Evolutionary conservation across 1,140 invertebrate species (phyloP), one percentile per base, ranked within the genome.

Genomic region (Triops cancriformis): DNA sequence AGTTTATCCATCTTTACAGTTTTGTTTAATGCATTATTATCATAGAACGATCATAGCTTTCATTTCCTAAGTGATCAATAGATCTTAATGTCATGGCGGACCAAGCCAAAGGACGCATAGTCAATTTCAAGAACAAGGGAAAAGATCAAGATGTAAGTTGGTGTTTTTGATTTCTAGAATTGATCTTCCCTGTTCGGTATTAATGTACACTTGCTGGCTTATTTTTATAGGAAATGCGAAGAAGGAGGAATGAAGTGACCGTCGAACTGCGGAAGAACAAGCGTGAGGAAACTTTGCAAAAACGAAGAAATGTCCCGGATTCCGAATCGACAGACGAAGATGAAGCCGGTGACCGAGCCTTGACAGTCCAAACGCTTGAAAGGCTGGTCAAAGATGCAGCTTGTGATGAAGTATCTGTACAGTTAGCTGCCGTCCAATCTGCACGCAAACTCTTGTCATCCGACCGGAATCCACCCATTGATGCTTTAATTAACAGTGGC

Each of bases 381-480:
- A 88, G 91, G 80, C 85, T 96, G 78, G 93, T 95, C 73, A 85
- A 86, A 80, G 92, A 93, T 82, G 92, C 93, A 42, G 89, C 89
- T 83, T 82, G 81, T 72, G 88, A 88, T 42, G 89, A 94, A 82
- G 90, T 91, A 74, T 86, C 87, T 26, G 84, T 90, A 81, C 93
- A 95, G 85, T 87, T 95, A 80, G 85, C 88, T 80, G 93, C 94
- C 74, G 93, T 96, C 6, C 94, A 95, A 84, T 90, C 93, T 42
- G 94, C 93, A 75, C 87, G 98, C 79, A 99, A 98, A 86, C 87
- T 99, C 76, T 87, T 99, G 6, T 99, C 97, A 3, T 96, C 94
- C 72, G 97, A 99, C 86, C 91, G 94, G 81, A 99, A 98, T 88
- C 98, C 98, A 81, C 98, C 98, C n/a, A 99, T 99, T 82, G 95